phyloP scores from a whole-genome alignment of 2,797 vertebrate genomes.

The Antennarius maculatus region DNA sequence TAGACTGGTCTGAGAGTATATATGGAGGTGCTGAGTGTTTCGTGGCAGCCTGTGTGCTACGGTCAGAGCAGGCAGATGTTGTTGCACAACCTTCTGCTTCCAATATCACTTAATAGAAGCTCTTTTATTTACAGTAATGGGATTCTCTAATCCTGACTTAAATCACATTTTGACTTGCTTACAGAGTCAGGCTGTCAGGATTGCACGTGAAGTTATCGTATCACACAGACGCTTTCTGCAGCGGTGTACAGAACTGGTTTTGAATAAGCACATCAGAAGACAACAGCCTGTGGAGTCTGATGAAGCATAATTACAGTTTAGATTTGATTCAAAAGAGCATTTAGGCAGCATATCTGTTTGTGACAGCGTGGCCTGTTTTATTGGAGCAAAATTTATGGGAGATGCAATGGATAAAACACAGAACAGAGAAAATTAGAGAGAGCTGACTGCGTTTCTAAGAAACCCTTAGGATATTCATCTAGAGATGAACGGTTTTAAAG shows the following conservation, averaged over 20 bases:
- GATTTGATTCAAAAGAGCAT: background rate
- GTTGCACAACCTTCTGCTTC: conserved; percentile 9
- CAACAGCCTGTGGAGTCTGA: conserved; percentile 1
- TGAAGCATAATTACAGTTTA: conserved; percentile 11
- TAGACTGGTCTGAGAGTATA: conserved; percentile 54
- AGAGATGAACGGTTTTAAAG: background rate
- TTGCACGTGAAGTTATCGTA: too few relatives aligned
- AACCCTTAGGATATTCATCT: background rate
- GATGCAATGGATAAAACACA: background rate
- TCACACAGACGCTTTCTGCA: too few relatives aligned
- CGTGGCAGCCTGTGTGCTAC: conserved; percentile 11
- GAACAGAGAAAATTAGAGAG: background rate
- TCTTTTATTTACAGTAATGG: conserved; percentile 45
- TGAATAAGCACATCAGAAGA: background rate
- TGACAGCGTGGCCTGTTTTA: conserved; percentile 17
- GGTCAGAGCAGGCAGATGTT: conserved; percentile 35
- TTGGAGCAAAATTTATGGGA: background rate
- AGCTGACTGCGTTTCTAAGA: background rate
- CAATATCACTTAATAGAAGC: conserved; percentile 48
- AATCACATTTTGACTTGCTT: background rate
- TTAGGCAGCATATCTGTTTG: conserved; percentile 2
- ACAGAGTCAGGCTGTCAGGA: background rate
- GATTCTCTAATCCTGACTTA: conserved; percentile 11
- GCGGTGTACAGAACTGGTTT: background rate
- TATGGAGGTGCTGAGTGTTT: conserved; percentile 32